phyloP scores from a whole-genome alignment of 2,888 invertebrate species.

The Megamerina dolium region DNA sequence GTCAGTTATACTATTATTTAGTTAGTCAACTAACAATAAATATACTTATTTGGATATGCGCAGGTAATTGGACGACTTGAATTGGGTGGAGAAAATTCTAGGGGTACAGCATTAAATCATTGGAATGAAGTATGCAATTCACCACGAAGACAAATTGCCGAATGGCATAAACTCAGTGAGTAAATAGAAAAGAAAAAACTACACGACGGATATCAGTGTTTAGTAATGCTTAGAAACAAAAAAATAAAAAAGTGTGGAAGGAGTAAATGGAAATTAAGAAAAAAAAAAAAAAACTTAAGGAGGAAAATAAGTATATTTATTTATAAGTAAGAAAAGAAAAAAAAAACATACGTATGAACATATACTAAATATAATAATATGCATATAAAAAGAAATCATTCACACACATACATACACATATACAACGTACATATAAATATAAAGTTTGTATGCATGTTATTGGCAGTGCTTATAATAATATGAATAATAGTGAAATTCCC shows the following conservation, averaged over 20 bases:
- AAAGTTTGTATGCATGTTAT: not conserved
- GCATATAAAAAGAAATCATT: slow-evolving; percentile 6
- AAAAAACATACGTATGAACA: slow-evolving; percentile 22
- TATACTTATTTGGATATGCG: not conserved
- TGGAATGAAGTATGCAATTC: slow-evolving; percentile 98
- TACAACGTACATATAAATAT: not conserved
- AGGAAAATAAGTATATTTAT: slow-evolving; percentile 31
- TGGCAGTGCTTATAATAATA: not conserved
- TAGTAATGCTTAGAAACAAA: no score
- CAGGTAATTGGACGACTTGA: slow-evolving; percentile 94
- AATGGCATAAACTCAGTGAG: slow-evolving; percentile 98
- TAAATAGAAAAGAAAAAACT: slow-evolving; percentile 44
- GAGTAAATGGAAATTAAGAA: not conserved
- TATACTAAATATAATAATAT: slow-evolving; percentile 11
- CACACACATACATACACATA: slow-evolving; percentile 15
- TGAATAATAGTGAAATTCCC: no score
- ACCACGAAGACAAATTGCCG: slow-evolving; percentile 95
- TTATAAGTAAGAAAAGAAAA: slow-evolving; percentile 13
- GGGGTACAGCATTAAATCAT: slow-evolving; percentile 81
- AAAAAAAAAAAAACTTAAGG: not conserved
- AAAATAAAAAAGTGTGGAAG: not conserved
- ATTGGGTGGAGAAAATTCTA: slow-evolving; percentile 75
- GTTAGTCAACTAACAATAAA: not conserved
- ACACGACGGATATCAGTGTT: not conserved
- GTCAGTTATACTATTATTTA: not conserved